Base-by-base conservation (phyloP, 2,113 vertebrate species). In the Strigops habroptila region DNA sequence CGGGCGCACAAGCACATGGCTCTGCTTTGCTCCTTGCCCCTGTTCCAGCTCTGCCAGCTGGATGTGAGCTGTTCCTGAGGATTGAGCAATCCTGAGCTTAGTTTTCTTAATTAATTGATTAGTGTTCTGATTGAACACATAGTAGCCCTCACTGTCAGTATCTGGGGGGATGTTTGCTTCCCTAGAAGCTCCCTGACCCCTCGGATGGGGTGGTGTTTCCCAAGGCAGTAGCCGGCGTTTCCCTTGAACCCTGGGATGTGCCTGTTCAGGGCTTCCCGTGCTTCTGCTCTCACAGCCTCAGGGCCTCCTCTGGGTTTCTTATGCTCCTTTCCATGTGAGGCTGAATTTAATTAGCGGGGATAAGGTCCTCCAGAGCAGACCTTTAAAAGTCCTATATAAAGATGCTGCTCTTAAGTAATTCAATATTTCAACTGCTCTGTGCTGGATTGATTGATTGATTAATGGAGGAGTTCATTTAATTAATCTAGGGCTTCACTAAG, bases 391-490 rank as follows among this genome's bases (percentile, higher is more conserved):
- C 86, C 93, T 86, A 74, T 96, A 96, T 96, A 95, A 94, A 95
- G 95, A 94, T 96, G 95, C 88, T 96, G 91, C 76, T 94, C 93
- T 90, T 96, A 96, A 96, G 95, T 97, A 97, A 95, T 95, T 97
- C 95, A 96, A 96, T 97, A 96, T 96, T 96, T 97, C 96, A 96
- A 93, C 95, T 96, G 95, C 93, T 94, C 95, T 96, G 90, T 82
- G 76, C 92, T 17, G 90, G 93, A 95, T 96, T 97, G 96, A 97
- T 97, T 94, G 95, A 97, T 95, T 95, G 95, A 96, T 96, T 96
- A 96, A 96, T 97, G 96, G 96, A 74, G 71, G 91, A 96, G 94
- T 96, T 97, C 93, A 95, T 97, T 94, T 96, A 96, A 97, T 96
- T 96, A 96, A 96, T 97, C 84, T 18, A n/a, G 53, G 78, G 86